Evolutionary conservation across 2,113 vertebrate species (phyloP), one percentile per base, ranked within the genome.

Genomic region (Azemiops feae): DNA sequence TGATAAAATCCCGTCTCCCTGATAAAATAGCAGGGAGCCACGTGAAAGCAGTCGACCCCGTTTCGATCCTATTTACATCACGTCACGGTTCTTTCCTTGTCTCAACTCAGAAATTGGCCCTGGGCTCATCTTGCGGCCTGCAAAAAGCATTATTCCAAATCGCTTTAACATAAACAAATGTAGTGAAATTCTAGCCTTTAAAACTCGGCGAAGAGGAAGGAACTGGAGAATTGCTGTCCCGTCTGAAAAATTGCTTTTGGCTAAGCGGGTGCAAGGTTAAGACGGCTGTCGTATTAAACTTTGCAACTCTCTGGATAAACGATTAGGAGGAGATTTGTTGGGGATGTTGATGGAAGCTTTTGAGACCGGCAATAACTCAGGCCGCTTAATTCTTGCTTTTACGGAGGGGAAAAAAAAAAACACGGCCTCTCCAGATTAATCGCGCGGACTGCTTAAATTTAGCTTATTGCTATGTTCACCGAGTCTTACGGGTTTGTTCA

Each of bases 181-280:
- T 4, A 22, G 1, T 20, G 95, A 85, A 14, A 74, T 1, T 60
- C 22, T 91, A 69, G 91, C 93, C 85, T 94, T 96, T 92, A 88
- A 92, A 57, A 74, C 34, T 25, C 95, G 20, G 89, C 92, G n/a
- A 85, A 94, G 18, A 89, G 95, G 95, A 96, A 96, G 96, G 96
- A 96, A 96, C 95, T 90, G 6, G 34, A 88, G 89, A 93, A 91
- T 92, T 23, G 10, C 94, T 96, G 94, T 92, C 96, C 89, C 85
- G 95, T 43, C 94, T 92, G 91, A 95, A 94, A 89, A 94, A 95
- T 95, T 95, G 94, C 60, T 93, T 95, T 95, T 95, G 95, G 95
- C 95, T 10, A 93, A 87, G 2, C 12, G 85, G 34, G 85, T 64
- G 58, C 45, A 69, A 94, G 16, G 34, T 85, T 2, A 34, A 74